Conservation (phyloP, 2,797 vertebrate genomes). For the Pangasius sanitwongsei region DNA sequence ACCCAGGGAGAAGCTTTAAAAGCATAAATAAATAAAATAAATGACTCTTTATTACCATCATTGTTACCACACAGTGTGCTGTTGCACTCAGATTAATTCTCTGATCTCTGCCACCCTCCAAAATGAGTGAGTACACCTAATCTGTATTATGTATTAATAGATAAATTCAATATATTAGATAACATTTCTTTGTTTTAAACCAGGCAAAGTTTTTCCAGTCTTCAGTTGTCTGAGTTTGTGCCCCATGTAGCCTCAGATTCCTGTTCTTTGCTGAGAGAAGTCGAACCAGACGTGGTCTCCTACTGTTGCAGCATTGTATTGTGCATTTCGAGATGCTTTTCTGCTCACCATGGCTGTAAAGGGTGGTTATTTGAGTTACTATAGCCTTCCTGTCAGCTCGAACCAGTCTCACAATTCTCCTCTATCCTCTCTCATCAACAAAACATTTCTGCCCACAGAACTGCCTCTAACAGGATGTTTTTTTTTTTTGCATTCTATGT, state of each 20-base stretch:
- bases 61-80: slow-evolving; percentile 36
- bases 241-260: background rate
- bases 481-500: background rate
- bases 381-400: background rate
- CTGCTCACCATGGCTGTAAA: background rate
- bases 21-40: slow-evolving; percentile 36
- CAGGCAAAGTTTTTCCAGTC: background rate
- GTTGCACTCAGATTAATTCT: slow-evolving; percentile 8
- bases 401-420: background rate
- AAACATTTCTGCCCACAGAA: background rate
- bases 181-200: background rate
- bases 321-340: background rate
- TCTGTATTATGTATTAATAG: background rate
- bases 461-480: background rate
- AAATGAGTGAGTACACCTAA: background rate
- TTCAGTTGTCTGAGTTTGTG: background rate
- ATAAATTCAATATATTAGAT: background rate
- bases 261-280: background rate
- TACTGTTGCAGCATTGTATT: background rate
- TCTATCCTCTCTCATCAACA: background rate
- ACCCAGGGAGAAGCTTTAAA: slow-evolving; percentile 27
- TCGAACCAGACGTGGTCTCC: background rate
- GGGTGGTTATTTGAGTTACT: background rate
- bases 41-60: slow-evolving; percentile 51
- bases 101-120: background rate